Conservation (phyloP, 1,140 invertebrate species). For the Vollenhovia emeryi region DNA sequence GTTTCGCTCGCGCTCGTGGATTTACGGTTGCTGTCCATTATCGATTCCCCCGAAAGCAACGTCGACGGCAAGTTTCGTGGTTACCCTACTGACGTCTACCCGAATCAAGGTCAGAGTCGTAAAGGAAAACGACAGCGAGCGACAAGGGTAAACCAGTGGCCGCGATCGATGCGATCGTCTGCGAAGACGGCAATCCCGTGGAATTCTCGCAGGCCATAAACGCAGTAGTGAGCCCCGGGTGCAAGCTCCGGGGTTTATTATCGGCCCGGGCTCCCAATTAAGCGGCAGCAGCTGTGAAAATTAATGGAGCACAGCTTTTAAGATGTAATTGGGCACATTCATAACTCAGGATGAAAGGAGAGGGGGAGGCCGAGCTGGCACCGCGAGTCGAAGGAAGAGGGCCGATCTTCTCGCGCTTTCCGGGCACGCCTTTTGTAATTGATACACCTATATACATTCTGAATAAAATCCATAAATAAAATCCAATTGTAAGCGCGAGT, state of each 20-base stretch:
- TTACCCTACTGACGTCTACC: constrained; percentile 60
- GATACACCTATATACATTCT: constrained; percentile 68
- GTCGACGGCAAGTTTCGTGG: constrained; percentile 45
- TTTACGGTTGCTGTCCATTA: constrained; percentile 29
- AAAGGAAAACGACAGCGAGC: constrained; percentile 70
- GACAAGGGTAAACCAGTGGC: constrained; percentile 60
- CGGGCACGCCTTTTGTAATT: constrained; percentile 68
- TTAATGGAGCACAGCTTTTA: constrained; percentile 89
- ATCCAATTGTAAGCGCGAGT: constrained; percentile 50
- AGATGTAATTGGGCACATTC: constrained; percentile 89
- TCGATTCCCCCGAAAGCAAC: constrained; percentile 48
- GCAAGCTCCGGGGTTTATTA: constrained; percentile 86
- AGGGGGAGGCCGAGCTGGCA: constrained; percentile 24
- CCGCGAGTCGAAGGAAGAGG: constrained; percentile 61
- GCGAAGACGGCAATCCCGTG: constrained; percentile 74
- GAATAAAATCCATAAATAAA: constrained; percentile 63
- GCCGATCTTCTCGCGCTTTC: constrained; percentile 65
- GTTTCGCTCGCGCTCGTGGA: constrained; percentile 9
- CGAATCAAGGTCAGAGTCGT: constrained; percentile 77
- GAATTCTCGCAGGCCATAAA: constrained; percentile 75
- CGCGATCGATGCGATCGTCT: constrained; percentile 80
- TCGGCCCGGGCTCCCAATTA: constrained; percentile 88
- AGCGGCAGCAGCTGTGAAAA: constrained; percentile 89
- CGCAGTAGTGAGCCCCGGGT: constrained; percentile 78
- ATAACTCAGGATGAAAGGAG: constrained; percentile 84